A percentile compares a stretch with the other conserved stretches of the same genome.
phyloP scores from a whole-genome alignment of 2,113 vertebrate genomes.

The Apteryx mantelli region DNA sequence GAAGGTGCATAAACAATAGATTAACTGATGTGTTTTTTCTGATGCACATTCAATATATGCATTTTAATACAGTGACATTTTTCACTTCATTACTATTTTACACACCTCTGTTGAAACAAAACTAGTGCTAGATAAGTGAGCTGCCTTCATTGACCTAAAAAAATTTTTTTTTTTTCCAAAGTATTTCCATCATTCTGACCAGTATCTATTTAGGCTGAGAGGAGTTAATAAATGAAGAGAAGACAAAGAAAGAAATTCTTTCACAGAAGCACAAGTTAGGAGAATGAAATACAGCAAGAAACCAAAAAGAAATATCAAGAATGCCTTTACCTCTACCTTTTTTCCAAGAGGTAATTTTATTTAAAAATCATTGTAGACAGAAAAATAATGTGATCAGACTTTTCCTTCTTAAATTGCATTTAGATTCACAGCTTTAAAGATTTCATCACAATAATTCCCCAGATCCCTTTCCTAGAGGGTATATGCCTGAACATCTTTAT shows the following conservation, averaged over 20 bases:
- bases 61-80: neutral
- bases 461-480: slow-evolving; percentile 20
- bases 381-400: neutral
- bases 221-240: neutral
- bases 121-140: neutral
- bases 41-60: neutral
- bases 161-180: neutral
- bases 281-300: neutral
- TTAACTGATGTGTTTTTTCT: neutral
- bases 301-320: neutral
- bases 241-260: neutral
- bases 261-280: neutral
- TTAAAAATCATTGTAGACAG: neutral
- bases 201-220: neutral
- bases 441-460: slow-evolving; percentile 12
- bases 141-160: neutral
- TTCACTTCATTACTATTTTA: neutral
- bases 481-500: neutral
- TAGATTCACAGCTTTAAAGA: neutral
- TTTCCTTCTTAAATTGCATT: slow-evolving; percentile 1
- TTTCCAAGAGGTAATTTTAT: neutral
- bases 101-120: neutral
- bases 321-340: neutral
- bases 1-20: neutral
- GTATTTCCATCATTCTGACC: neutral